Percentiles rank a stretch among this genome's conserved stretches.
Evolutionary conservation across 2,888 invertebrate species (phyloP).

Genomic region (Mesorhabditis sp.): DNA sequence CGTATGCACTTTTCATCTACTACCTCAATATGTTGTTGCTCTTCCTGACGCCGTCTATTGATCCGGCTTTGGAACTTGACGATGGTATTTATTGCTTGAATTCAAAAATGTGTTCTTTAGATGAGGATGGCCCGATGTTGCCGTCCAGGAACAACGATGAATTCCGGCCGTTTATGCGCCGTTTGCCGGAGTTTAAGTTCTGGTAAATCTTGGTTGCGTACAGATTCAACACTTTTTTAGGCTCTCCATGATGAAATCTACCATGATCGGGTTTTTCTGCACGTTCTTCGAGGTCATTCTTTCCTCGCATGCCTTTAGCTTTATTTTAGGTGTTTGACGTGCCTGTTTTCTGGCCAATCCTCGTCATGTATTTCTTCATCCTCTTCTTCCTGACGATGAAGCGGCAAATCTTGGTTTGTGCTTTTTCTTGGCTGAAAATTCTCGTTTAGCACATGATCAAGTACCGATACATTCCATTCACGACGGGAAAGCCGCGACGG

Average conservation of each 20-base stretch:
- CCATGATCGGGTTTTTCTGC: constrained; percentile 80
- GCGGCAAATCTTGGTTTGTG: constrained; percentile 83
- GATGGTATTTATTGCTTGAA: not conserved
- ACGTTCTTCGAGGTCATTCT: constrained; percentile 78
- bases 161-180: constrained; percentile 90
- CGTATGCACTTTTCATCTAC: constrained; percentile 97
- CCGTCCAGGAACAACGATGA: constrained; percentile 93
- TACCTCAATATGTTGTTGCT: constrained; percentile 98
- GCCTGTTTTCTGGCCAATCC: constrained; percentile 99
- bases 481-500: constrained; percentile 93
- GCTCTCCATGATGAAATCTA: constrained; percentile 89
- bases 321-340: constrained; percentile 76
- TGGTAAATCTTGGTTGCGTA: constrained; percentile 32
- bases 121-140: constrained; percentile 73
- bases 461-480: constrained; percentile 96
- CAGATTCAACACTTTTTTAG: constrained; percentile 52
- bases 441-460: constrained; percentile 92
- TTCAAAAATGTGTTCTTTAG: constrained; percentile 10
- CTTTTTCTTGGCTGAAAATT: not conserved
- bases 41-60: constrained; percentile 98
- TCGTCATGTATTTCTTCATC: constrained; percentile 99
- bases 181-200: constrained; percentile 98
- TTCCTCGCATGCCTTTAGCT: not conserved
- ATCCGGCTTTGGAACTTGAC: constrained; percentile 85
- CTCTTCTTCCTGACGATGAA: constrained; percentile 98